Conservation (phyloP, 2,113 vertebrate species). For the Lepisosteus osseus region DNA sequence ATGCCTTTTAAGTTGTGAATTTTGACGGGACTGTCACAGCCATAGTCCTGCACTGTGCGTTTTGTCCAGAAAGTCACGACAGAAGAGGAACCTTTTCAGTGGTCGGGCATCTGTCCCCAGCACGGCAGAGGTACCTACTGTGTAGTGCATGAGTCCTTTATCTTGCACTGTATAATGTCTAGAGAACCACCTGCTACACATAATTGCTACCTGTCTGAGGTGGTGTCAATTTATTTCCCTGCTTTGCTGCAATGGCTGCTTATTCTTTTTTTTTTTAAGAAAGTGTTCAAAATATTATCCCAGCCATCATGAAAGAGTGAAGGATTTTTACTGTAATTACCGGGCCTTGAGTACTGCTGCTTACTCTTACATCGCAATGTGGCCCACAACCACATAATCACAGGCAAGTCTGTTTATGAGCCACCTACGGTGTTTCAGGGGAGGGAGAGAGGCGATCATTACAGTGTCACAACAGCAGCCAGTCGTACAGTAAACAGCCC, state of each 20-base stretch:
- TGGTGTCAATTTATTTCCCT: slow-evolving; percentile 21
- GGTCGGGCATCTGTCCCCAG: too few relatives aligned
- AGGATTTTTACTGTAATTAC: slow-evolving; percentile 28
- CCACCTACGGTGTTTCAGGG: neutral
- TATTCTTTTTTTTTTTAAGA: slow-evolving; percentile 15
- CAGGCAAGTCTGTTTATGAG: slow-evolving; percentile 26
- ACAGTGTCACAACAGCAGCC: slow-evolving; percentile 33
- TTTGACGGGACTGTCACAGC: too few relatives aligned
- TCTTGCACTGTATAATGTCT: too few relatives aligned
- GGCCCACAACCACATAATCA: slow-evolving; percentile 32
- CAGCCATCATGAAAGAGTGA: slow-evolving; percentile 17
- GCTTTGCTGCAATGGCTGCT: slow-evolving; percentile 10
- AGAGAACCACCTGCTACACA: neutral
- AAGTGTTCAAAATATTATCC: slow-evolving; percentile 34
- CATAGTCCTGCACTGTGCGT: too few relatives aligned
- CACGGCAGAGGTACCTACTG: too few relatives aligned
- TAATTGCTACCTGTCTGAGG: slow-evolving; percentile 34
- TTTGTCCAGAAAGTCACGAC: too few relatives aligned
- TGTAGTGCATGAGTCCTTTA: too few relatives aligned
- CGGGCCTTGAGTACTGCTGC: slow-evolving; percentile 31
- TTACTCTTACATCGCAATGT: slow-evolving; percentile 30
- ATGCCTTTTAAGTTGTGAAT: too few relatives aligned
- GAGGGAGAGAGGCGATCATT: slow-evolving; percentile 28
- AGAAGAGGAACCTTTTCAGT: too few relatives aligned
- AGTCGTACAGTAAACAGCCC: neutral